Percentiles rank a stretch among this genome's conserved stretches.
Conservation (phyloP, 2,113 vertebrate genomes). For the Chionis minor region DNA sequence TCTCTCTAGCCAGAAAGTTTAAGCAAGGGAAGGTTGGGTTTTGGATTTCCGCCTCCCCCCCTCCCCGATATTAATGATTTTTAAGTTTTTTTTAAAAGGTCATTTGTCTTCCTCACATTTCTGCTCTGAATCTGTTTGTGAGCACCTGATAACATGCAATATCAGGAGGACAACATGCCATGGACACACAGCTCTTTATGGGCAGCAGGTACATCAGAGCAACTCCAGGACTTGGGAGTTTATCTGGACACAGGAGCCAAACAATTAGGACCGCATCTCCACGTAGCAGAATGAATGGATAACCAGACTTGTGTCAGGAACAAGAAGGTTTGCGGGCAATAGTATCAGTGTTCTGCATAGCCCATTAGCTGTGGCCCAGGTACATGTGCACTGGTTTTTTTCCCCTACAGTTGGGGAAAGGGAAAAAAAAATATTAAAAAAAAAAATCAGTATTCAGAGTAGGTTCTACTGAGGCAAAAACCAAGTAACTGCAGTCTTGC, state of each 20-base stretch:
- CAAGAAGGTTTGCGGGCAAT: neutral
- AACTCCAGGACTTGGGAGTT: neutral
- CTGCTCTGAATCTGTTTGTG: fast-evolving
- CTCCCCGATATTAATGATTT: neutral
- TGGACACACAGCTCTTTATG: neutral
- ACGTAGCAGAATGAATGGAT: neutral
- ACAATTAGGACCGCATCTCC: neutral
- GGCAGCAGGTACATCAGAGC: neutral
- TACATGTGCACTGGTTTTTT: neutral
- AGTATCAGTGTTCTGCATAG: neutral
- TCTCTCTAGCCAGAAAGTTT: neutral
- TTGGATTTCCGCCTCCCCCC: too few relatives aligned
- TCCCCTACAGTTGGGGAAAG: neutral
- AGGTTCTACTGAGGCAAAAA: neutral
- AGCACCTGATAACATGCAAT: neutral
- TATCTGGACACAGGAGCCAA: neutral
- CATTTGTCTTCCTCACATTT: neutral
- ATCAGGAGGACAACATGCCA: neutral
- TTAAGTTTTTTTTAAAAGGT: neutral
- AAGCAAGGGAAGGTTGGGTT: neutral
- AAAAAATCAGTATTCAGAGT: neutral
- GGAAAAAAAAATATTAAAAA: neutral
- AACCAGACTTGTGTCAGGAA: neutral
- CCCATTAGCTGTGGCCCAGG: neutral
- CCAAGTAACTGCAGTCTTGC: neutral